Evolutionary conservation across 2,797 vertebrate genomes (phyloP), one percentile per base, ranked within the genome.

Genomic region (Synaphobranchus kaupii): DNA sequence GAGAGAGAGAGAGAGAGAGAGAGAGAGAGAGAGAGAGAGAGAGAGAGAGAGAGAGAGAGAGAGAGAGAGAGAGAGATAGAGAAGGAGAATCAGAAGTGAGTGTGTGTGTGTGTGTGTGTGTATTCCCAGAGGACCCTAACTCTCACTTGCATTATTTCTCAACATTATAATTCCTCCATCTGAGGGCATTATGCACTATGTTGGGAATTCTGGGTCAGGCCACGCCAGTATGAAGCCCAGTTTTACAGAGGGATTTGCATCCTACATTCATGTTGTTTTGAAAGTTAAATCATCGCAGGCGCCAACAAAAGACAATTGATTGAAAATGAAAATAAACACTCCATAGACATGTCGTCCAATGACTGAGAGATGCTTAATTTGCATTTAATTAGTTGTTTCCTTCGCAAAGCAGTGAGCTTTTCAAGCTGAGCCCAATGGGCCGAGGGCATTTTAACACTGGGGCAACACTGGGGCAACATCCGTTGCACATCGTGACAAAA

Each of bases 391-490:
- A 76, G 60, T 84, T 84, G 50, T 82, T 76, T 85, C 81, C 56
- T 76, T 47, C 31, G 44, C 78, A 88, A 91, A 90, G 76, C 88
- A 81, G 86, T 84, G 89, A 87, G 84, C 85, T 31, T 83, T 73
- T 88, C 84, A 48, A 48, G 63, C 50, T 90, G 86, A 88, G 89
- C 89, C 85, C 86, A 86, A 87, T 47, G 52, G 54, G 54, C 47
- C 85, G 58, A 87, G 86, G 88, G 83, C 83, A 87, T 85, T 84
- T 88, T 82, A 89, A 84, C 86, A 90, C 87, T 68, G 86, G 83
- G 39, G 85, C 87, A 89, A 84, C 86, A 90, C 87, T 68, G 86
- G 83, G 39, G 85, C 87, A 87, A 89, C 89, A 89, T 90, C 86
- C 89, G 86, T 84, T 88, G 73, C 50, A 89, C 86, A 87, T 87